A percentile compares a stretch with the other conserved stretches of the same genome.
Conservation (phyloP, 1,140 invertebrate species). For the Zaprionus camerounensis region DNA sequence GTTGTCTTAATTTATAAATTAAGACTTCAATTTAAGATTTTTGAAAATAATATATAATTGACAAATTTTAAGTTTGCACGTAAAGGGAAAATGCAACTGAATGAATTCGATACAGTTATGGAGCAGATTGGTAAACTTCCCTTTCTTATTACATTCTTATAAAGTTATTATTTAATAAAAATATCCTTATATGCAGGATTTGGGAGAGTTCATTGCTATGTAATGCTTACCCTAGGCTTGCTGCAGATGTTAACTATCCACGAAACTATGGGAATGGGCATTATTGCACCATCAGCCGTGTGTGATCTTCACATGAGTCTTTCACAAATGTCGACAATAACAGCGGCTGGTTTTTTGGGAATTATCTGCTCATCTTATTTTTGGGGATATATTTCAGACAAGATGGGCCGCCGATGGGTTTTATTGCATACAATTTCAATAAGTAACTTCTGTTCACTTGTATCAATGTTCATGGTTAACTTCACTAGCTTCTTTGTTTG, state of each 20-base stretch:
- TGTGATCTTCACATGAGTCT: conserved; percentile 80
- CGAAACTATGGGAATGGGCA: conserved; percentile 70
- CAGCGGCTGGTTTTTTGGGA: conserved; percentile 79
- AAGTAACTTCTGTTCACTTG: conserved; percentile 51
- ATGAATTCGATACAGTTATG: conserved; percentile 60
- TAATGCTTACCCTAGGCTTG: conserved; percentile 58
- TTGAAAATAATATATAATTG: not conserved
- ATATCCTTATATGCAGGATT: conserved; percentile 35
- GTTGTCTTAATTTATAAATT: no score
- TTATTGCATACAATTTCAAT: conserved; percentile 77
- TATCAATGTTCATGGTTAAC: conserved; percentile 61
- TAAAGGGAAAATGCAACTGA: conserved; percentile 28
- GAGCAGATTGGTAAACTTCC: conserved; percentile 57
- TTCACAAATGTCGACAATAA: conserved; percentile 73
- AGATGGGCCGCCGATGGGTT: conserved; percentile 86
- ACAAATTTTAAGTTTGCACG: not conserved
- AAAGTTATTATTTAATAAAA: not conserved
- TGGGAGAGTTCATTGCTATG: conserved; percentile 56
- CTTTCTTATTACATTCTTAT: not conserved
- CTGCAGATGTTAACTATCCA: conserved; percentile 70
- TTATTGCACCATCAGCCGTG: conserved; percentile 63
- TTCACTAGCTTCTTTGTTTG: conserved; percentile 53
- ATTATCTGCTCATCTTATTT: conserved; percentile 86
- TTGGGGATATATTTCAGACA: conserved; percentile 90
- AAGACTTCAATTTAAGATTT: no score